Percentiles rank a stretch among this genome's conserved stretches.
These are phyloP conservation scores for Petroica traversi DNA, from an alignment of 2,113 vertebrate species.

Conservation along the genomic window DNA sequence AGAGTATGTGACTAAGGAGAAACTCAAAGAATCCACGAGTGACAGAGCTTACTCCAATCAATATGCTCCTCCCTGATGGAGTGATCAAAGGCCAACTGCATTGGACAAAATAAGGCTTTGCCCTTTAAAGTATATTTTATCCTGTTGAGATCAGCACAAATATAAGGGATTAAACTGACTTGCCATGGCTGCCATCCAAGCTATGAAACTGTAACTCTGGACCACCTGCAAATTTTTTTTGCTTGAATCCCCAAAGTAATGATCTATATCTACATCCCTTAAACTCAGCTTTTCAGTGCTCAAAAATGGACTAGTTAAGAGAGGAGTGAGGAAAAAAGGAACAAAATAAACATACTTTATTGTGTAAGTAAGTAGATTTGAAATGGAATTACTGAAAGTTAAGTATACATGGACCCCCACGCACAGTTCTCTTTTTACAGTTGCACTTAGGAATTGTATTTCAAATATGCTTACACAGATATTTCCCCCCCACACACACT, in stretches of 20 bases:
- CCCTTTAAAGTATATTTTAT: not conserved
- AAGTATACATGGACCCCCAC: not conserved
- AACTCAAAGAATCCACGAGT: not conserved
- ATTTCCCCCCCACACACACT: not conserved
- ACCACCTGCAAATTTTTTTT: not conserved
- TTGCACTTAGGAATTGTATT: not conserved
- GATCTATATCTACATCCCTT: not conserved
- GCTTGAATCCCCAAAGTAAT: not conserved
- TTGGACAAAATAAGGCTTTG: not conserved
- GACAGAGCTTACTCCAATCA: not conserved
- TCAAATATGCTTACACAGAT: not conserved
- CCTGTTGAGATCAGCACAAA: not conserved
- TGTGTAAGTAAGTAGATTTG: not conserved
- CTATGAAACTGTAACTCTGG: not conserved
- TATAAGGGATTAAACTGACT: not conserved
- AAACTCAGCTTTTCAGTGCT: not conserved
- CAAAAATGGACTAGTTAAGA: not conserved
- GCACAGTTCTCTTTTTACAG: not conserved
- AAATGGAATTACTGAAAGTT: not conserved
- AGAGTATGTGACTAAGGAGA: not conserved
- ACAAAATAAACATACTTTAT: conserved; percentile 1
- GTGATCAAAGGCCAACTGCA: not conserved
- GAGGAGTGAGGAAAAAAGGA: not conserved
- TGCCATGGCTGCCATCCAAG: not conserved
- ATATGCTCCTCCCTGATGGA: not conserved